These are phyloP conservation scores for Mormyrus iriodes DNA, from an alignment of 2,113 vertebrate genomes.

Conservation along the genomic window DNA sequence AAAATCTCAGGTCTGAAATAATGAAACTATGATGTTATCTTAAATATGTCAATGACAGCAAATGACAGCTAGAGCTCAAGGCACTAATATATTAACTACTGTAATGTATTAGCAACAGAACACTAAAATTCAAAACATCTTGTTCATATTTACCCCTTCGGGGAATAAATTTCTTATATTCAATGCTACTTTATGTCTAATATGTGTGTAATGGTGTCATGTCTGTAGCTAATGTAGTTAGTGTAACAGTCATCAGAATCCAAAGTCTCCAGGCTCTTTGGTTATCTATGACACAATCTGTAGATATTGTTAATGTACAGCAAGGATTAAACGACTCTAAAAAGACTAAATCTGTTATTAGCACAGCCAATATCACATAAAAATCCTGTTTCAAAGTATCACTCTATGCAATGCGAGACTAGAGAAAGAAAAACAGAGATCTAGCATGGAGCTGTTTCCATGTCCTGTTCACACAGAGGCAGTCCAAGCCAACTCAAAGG, in stretches of 20 bases:
- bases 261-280: background rate
- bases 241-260: background rate
- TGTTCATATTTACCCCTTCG: background rate
- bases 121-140: background rate
- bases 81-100: background rate
- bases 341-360: background rate
- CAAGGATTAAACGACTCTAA: background rate
- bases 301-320: background rate
- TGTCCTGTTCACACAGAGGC: background rate
- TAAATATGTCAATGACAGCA: background rate
- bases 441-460: background rate
- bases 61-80: background rate
- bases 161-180: background rate
- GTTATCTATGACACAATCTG: background rate
- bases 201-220: background rate
- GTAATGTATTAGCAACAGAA: background rate
- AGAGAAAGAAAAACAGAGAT: background rate
- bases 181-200: background rate
- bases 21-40: background rate
- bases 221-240: background rate
- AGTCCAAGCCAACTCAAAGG: slow-evolving; percentile 2
- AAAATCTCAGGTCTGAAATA: background rate
- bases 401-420: background rate
- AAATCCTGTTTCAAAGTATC: background rate
- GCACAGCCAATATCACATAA: background rate